Evolutionary conservation across 2,113 vertebrate genomes (phyloP), one percentile per base, ranked within the genome.

Genomic region (Apaloderma vittatum): DNA sequence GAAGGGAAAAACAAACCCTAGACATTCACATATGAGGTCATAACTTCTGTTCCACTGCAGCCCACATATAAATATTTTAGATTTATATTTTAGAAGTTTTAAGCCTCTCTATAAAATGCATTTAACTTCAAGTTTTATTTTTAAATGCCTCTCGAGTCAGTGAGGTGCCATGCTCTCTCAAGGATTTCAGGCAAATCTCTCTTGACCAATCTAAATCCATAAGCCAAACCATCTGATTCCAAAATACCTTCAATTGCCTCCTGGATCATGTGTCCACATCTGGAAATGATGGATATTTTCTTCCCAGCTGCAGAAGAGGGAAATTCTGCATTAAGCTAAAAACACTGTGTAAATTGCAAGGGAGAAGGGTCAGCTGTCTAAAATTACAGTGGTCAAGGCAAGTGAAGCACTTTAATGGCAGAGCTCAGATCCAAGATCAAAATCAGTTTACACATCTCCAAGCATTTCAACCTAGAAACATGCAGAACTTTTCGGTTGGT

Each of bases 1-100:
- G 88, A 93, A 67, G 87, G 88, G 24, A 92, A 88, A 90, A 93
- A 29, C 87, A 79, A 83, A 83, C 63, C 67, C 90, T 78, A 95
- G 91, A 85, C 71, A 55, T 91, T 94, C 88, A 96, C 92, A 82
- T 45, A 88, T 84, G 78, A 94, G 91, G 78, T 94, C 81, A 55
- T 95, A 97, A 91, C 78, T 95, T 96, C 91, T 87, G 78, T 88
- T 87, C 91, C 78, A 66, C 54, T 84, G 52, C 80, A 96, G 77
- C 43, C 72, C 86, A 30, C 12, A 6, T 94, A 94, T 94, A 98
- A 97, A 97, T 95, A 96, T 91, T 94, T 90, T 59, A 92, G 95
- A 95, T 97, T 86, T 94, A 80, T 97, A 95, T 97, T 97, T 96
- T 66, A 85, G 93, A 93, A 95, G 66, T 51, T 93, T 73, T 86